Conservation (phyloP, 2,888 invertebrate genomes). For the Thymelicus lineola region DNA sequence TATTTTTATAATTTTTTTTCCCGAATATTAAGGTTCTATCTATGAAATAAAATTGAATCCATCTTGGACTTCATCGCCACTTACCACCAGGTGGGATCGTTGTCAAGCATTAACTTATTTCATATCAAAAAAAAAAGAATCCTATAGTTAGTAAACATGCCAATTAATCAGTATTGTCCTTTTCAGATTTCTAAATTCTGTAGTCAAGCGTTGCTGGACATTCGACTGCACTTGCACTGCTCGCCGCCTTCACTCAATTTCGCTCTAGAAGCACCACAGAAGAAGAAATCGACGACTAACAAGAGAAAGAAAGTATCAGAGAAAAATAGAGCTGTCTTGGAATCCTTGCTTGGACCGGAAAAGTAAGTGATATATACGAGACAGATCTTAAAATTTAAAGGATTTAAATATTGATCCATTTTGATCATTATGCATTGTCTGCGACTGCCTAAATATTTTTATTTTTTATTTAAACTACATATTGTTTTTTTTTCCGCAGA, state of each 20-base stretch:
- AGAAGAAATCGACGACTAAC: slow-evolving; percentile 48
- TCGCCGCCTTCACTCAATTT: slow-evolving; percentile 71
- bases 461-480: background rate
- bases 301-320: slow-evolving; percentile 62
- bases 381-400: too few relatives aligned
- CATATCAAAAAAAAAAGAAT: too few relatives aligned
- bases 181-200: slow-evolving; percentile 69
- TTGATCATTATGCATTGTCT: too few relatives aligned
- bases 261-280: slow-evolving; percentile 52
- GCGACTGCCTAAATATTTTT: too few relatives aligned
- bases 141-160: too few relatives aligned
- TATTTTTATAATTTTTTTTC: too few relatives aligned
- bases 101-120: too few relatives aligned
- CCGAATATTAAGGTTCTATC: too few relatives aligned
- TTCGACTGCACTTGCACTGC: slow-evolving; percentile 72
- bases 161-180: slow-evolving; percentile 3
- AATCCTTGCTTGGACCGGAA: slow-evolving; percentile 60
- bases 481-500: slow-evolving; percentile 48
- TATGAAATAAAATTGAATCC: too few relatives aligned
- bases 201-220: slow-evolving; percentile 68
- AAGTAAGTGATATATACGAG: slow-evolving; percentile 52
- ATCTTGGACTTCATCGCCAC: too few relatives aligned
- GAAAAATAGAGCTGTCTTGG: slow-evolving; percentile 65
- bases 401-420: too few relatives aligned
- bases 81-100: too few relatives aligned